Conservation (phyloP, 1,140 invertebrate species). For the Drosophila willistoni region DNA sequence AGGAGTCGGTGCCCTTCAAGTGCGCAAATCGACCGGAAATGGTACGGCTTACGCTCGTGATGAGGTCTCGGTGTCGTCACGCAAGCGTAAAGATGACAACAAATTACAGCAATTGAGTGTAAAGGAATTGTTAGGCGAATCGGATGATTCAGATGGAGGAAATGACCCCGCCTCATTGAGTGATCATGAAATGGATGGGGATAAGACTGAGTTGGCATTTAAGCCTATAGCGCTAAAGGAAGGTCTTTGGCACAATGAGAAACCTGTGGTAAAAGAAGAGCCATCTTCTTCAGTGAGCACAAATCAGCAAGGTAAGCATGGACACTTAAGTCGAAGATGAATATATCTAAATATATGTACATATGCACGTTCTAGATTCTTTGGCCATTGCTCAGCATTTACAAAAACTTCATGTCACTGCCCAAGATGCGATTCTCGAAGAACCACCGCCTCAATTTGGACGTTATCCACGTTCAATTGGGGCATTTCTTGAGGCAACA, state of each 20-base stretch:
- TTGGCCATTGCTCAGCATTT: slow-evolving; percentile 57
- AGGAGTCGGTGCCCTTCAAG: slow-evolving; percentile 69
- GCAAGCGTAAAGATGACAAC: slow-evolving; percentile 64
- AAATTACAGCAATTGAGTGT: slow-evolving; percentile 46
- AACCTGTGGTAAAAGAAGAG: slow-evolving; percentile 49
- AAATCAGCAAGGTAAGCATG: slow-evolving; percentile 28
- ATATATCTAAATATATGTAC: not conserved
- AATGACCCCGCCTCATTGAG: slow-evolving; percentile 46
- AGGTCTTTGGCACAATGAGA: slow-evolving; percentile 67
- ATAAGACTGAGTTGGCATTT: slow-evolving; percentile 76
- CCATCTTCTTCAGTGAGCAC: not conserved
- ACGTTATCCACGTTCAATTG: slow-evolving; percentile 65
- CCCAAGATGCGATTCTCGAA: slow-evolving; percentile 35
- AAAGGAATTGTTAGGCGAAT: slow-evolving; percentile 53
- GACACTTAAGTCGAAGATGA: not conserved
- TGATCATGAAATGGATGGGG: slow-evolving; percentile 48
- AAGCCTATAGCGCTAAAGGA: slow-evolving; percentile 68
- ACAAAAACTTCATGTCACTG: slow-evolving; percentile 46
- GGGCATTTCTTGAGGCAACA: slow-evolving; percentile 49
- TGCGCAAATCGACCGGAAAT: slow-evolving; percentile 50
- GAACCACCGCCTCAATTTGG: slow-evolving; percentile 65
- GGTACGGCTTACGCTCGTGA: slow-evolving; percentile 54
- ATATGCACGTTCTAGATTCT: slow-evolving; percentile 33
- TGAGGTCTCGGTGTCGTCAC: slow-evolving; percentile 48
- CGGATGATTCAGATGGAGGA: slow-evolving; percentile 49